Conservation (phyloP, 2,888 invertebrate species). For the Mythimna vitellina region DNA sequence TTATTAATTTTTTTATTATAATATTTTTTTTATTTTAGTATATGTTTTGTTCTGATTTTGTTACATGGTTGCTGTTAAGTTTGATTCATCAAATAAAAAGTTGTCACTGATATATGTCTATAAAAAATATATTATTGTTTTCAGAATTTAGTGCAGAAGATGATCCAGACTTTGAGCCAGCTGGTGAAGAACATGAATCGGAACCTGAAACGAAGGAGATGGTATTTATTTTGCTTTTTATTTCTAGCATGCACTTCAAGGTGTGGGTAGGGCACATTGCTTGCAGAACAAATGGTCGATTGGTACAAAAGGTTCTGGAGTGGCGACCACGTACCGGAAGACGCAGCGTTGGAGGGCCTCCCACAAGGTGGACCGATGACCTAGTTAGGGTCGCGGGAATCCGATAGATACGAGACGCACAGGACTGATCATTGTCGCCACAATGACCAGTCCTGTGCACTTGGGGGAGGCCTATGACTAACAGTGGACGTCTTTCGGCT, state of each 20-base stretch:
- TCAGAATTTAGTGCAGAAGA: constrained; percentile 72
- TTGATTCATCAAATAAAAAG: not conserved
- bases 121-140: constrained; percentile 29
- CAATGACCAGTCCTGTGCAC: too few relatives aligned
- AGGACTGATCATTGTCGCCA: too few relatives aligned
- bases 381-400: too few relatives aligned
- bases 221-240: constrained; percentile 25
- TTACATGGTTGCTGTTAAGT: not conserved
- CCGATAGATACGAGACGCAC: too few relatives aligned
- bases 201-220: constrained; percentile 72
- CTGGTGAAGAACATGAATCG: constrained; percentile 64
- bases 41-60: not conserved
- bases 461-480: too few relatives aligned
- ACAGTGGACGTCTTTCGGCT: too few relatives aligned
- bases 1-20: not conserved
- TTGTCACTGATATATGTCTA: not conserved
- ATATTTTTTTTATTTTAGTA: not conserved
- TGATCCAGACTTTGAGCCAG: constrained; percentile 82
- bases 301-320: too few relatives aligned
- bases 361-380: too few relatives aligned
- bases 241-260: not conserved
- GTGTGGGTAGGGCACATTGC: too few relatives aligned
- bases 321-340: too few relatives aligned
- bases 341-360: too few relatives aligned
- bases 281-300: too few relatives aligned